phyloP scores from a whole-genome alignment of 1,140 invertebrate genomes.

The Cylas formicarius region DNA sequence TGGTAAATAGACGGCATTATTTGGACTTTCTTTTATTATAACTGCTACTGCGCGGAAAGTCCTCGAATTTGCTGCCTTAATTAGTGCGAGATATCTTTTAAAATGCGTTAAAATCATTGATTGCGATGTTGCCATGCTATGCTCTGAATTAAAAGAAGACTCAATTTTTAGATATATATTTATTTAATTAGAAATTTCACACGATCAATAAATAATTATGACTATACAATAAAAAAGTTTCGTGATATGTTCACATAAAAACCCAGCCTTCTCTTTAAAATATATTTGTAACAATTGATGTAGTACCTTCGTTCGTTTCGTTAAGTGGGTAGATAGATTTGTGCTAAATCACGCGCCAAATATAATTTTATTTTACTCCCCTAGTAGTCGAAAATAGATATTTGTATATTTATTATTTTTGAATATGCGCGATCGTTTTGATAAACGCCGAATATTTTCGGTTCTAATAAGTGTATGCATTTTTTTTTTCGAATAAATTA shows the following conservation, averaged over 20 bases:
- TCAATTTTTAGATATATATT: conserved; percentile 24
- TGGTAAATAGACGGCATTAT: too few relatives aligned
- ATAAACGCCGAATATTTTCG: too few relatives aligned
- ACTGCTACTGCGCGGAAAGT: too few relatives aligned
- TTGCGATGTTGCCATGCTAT: not conserved
- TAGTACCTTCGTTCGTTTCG: too few relatives aligned
- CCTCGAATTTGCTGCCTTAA: too few relatives aligned
- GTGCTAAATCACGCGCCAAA: conserved; percentile 28
- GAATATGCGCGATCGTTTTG: too few relatives aligned
- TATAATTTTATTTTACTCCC: conserved; percentile 29
- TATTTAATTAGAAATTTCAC: conserved; percentile 32
- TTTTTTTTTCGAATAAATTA: too few relatives aligned
- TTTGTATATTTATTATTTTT: conserved; percentile 28
- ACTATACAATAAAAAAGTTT: conserved; percentile 31
- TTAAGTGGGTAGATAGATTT: conserved; percentile 18
- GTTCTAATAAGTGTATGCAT: too few relatives aligned
- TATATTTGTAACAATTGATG: conserved; percentile 20
- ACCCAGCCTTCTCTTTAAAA: conserved; percentile 33
- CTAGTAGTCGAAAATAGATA: conserved; percentile 37
- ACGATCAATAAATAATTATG: conserved; percentile 24
- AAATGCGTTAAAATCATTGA: not conserved
- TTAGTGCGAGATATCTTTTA: not conserved
- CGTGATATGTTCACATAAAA: conserved; percentile 27
- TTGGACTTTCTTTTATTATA: too few relatives aligned
- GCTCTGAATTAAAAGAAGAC: too few relatives aligned